Evolutionary conservation across 1,140 invertebrate species (phyloP), one percentile per base, ranked within the genome.

Genomic region (Leptopilina boulardi): DNA sequence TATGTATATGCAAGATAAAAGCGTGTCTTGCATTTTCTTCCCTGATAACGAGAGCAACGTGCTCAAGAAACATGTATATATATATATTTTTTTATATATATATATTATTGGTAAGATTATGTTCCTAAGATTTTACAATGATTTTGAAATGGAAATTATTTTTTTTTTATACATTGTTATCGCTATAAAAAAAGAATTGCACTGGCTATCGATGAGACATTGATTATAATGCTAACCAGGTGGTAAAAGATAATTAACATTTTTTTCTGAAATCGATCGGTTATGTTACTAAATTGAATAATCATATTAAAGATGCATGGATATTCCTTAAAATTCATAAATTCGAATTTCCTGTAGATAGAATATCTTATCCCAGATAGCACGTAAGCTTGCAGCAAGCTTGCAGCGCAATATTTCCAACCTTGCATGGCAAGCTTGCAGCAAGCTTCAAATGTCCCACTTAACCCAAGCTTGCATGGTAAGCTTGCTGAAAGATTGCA

Each of bases 11-110:
- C 59, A 30, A 30, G 59, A 66, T 66, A 66, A 30, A 30, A 30
- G 21, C 21, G 15, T 15, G 21, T 66, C 3, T 66, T 30, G 59
- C 59, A 66, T 30, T 66, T 66, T 34, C 59, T 66, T 38, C 9
- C 10, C 1, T 30, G 59, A 66, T 66, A 66, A 66, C 11, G 21
- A 30, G 59, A 66, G 56, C 56, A 66, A 66, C 23, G 23, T 66
- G 56, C 56, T 66, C 21, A 5, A 15, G 56, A 5, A 10, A 30
- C 56, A 11, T 66, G 6, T 0, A 26, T 54, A 9, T 54, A 8
- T 54, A 54, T 38, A 38, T 38, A 38, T n/a, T n/a, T n/a, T n/a
- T 38, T 3, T 38, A 38, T 38, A 19, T 54, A 54, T 54, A n/a
- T 18, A 11, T 18, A 6, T 18, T 19, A 5, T 19, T n/a, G n/a